phyloP scores from a whole-genome alignment of 1,140 invertebrate species.

The Ceratina australensis region DNA sequence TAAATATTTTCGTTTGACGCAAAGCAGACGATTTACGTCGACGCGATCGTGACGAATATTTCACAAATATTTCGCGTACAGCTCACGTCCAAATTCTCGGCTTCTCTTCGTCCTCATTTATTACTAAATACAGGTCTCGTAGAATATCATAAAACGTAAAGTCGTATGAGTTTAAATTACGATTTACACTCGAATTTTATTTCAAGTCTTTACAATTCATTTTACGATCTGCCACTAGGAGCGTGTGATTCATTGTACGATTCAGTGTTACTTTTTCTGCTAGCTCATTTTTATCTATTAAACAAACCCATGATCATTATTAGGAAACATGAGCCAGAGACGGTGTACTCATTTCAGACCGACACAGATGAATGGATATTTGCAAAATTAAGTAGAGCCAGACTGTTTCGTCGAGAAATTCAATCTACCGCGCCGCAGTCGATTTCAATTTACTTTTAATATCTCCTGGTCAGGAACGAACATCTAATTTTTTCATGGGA shows the following conservation, averaged over 20 bases:
- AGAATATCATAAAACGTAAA: background rate
- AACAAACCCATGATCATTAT: constrained; percentile 5
- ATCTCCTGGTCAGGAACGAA: background rate
- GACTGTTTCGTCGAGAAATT: no score
- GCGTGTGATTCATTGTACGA: no score
- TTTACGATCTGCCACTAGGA: no score
- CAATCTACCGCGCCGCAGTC: no score
- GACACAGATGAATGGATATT: background rate
- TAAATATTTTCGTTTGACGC: background rate
- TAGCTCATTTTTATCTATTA: background rate
- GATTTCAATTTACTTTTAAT: constrained; percentile 15
- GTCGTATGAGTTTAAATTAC: no score
- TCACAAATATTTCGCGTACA: background rate
- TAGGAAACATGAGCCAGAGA: background rate
- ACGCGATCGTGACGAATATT: background rate
- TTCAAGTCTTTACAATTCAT: no score
- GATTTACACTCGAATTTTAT: no score
- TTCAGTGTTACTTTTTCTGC: no score
- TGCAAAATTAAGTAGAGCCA: background rate
- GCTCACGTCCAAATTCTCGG: no score
- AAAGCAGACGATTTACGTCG: constrained; percentile 1
- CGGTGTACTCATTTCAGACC: background rate
- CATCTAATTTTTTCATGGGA: background rate
- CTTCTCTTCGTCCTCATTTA: background rate
- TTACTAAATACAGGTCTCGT: no score